These are phyloP conservation scores for Columba guinea DNA, from an alignment of 2,797 vertebrate genomes.

Conservation along the genomic window DNA sequence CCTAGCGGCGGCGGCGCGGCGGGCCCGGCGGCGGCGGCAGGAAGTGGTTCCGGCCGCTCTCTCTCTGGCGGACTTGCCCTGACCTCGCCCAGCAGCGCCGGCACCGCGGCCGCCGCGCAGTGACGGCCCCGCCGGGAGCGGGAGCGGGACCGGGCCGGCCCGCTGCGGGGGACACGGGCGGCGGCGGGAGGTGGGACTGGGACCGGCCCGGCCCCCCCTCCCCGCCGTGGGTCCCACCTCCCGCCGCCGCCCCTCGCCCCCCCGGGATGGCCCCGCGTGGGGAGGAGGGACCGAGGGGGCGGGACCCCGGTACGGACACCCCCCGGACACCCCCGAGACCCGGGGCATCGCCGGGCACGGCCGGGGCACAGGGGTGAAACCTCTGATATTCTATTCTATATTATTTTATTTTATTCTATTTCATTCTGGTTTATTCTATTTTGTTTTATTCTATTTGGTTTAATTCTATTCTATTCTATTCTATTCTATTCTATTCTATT, in stretches of 20 bases:
- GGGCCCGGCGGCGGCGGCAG: conserved; percentile 75
- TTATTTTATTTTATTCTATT: background rate
- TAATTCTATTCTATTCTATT: background rate
- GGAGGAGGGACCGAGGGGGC: background rate
- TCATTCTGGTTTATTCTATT: too few species aligned
- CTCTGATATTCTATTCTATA: background rate
- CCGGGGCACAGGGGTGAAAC: too few species aligned
- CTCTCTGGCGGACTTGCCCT: conserved; percentile 71
- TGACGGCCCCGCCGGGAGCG: background rate
- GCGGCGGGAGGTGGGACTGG: background rate
- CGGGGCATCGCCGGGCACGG: background rate
- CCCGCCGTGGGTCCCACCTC: background rate
- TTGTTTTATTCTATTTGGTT: background rate
- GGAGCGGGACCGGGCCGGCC: background rate
- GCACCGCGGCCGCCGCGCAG: conserved; percentile 44
- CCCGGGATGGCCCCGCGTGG: background rate
- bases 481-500: background rate
- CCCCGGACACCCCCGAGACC: too few species aligned
- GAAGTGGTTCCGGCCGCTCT: conserved; percentile 82
- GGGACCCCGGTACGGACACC: background rate
- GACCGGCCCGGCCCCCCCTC: too few species aligned
- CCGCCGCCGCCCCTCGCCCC: background rate
- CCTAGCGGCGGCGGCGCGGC: conserved; percentile 6
- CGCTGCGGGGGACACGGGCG: background rate
- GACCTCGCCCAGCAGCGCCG: conserved; percentile 79